Base-by-base conservation (phyloP, 2,797 vertebrate species). In the Halcyon badia region DNA sequence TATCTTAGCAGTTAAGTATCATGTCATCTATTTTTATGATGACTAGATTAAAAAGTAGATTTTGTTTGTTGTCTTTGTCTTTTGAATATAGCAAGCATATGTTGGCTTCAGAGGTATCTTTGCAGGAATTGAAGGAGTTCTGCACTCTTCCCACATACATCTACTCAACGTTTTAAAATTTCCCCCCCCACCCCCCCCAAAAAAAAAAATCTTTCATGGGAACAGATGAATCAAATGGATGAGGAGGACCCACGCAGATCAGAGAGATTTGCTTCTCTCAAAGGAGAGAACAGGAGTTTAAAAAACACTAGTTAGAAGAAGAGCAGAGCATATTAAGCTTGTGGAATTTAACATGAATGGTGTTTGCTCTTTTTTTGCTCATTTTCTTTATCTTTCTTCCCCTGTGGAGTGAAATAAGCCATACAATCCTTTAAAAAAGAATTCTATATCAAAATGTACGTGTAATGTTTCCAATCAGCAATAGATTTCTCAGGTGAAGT, bases 101-200 rank as follows among this genome's bases (percentile, higher is more conserved):
- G 56, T 49, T 94, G 51, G 62, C 78, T 83, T 93, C 24, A 41
- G 79, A 82, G 35, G 18, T 95, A 58, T 66, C 39, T 86, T 81
- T 75, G 28, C 76, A 62, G 83, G 42, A 66, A 51, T 70, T 85
- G 84, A 83, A 90, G 89, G 89, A 94, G 92, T 96, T 94, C 82
- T 83, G 49, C 69, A 35, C 49, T 58, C 89, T 90, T 86, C 94
- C 96, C 82, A 91, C 91, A 0, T 86, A 95, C 77, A 94, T 91
- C 87, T 94, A 95, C 96, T 91, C 91, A 94, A 46, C 97, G 90
- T 91, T 91, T 91, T 93, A 10, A 84, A 94, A 97, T 93, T 96
- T 65, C 3, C 44, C 10, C 8, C 17, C 41, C 8, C 20, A 21
- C 60, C 11, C 20, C 25, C 14, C 25, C 26, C 14, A 8, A 49